Percentiles rank a stretch among this genome's conserved stretches.
These are phyloP conservation scores for Eupeodes luniger DNA, from an alignment of 2,888 invertebrate genomes.

Conservation along the genomic window DNA sequence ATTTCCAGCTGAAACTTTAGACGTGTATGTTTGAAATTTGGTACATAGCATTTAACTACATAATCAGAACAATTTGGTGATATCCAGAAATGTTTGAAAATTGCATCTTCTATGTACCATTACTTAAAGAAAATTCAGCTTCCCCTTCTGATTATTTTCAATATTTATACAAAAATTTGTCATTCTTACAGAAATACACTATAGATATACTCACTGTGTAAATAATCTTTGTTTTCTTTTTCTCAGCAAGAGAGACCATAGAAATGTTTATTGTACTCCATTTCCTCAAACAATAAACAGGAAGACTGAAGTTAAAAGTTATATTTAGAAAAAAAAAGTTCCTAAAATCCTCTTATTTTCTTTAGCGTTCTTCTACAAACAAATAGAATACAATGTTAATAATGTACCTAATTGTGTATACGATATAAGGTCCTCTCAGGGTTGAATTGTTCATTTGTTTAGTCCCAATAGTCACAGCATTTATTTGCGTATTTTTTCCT, in stretches of 20 bases:
- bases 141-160: too few species aligned
- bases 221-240: not conserved
- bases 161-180: too few species aligned
- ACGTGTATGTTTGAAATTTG: too few species aligned
- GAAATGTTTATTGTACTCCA: not conserved
- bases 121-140: too few species aligned
- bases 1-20: too few species aligned
- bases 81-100: too few species aligned
- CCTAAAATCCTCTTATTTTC: not conserved
- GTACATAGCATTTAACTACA: too few species aligned
- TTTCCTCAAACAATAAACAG: not conserved
- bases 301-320: not conserved
- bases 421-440: not conserved
- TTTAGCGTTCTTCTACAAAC: not conserved
- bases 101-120: too few species aligned
- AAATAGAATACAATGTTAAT: not conserved
- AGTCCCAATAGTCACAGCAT: conserved; percentile 15
- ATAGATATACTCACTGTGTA: too few species aligned
- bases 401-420: not conserved
- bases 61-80: too few species aligned
- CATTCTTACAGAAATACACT: too few species aligned
- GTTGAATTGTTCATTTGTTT: conserved; percentile 8
- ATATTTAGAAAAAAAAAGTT: not conserved
- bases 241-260: not conserved
- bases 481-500: not conserved